Base-by-base conservation (phyloP, 2,113 vertebrate species). In the Taxidea taxus region DNA sequence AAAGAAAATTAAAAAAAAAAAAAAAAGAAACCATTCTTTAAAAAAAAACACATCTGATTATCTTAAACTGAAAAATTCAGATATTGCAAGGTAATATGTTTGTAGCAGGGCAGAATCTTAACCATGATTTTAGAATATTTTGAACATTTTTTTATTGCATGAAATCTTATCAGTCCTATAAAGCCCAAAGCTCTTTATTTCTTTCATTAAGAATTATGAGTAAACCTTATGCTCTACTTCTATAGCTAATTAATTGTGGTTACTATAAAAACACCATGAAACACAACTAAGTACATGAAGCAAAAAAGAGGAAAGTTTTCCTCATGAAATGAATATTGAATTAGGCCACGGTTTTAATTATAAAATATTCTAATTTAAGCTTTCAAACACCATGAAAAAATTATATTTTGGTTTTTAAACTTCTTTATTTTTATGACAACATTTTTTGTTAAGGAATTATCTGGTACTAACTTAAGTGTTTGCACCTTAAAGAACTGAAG, bases 1-100 rank as follows among this genome's bases (percentile, higher is more conserved):
- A 97, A 29, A 97, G 97, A 37, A 0, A 95, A 97, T 56, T 56
- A 21, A 6, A 20, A 56, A 56, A n/a, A n/a, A n/a, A n/a, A n/a
- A n/a, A n/a, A 60, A 95, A 93, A 47, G 7, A 8, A 83, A 97
- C 91, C 54, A 97, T 78, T n/a, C 31, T 91, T 82, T 86, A 51
- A 70, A 85, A n/a, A n/a, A 90, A 96, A 96, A 94, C 62, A 72
- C 0, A 64, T 31, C 1, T 60, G 10, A 74, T 54, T 84, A 81
- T 75, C 51, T 94, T 86, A 51, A 92, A 93, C 49, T 85, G n/a
- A 95, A 31, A 94, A 88, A 94, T 91, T 90, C 75, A 87, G 47
- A 95, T 11, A 78, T 7, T 7, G 13, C 72, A 23, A 86, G 11
- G 14, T 96, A 96, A 87, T 75, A 37, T 29, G 77, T 37, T 54